A percentile compares a stretch with the other conserved stretches of the same genome.
phyloP scores from a whole-genome alignment of 2,888 invertebrate species.

The Drosophila melanosoma region DNA sequence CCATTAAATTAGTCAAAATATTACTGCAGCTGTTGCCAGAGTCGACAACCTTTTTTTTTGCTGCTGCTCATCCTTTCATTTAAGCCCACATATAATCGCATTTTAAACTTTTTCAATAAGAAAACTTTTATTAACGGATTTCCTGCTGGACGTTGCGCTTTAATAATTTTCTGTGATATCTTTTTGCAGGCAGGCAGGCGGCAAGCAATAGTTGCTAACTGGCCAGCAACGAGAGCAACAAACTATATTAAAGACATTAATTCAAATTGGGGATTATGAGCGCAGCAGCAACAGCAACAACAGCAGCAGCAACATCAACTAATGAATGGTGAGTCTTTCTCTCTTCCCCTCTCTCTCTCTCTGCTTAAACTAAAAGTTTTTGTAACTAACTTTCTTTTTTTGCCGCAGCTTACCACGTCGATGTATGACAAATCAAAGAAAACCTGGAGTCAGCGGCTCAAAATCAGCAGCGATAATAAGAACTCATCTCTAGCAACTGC shows the following conservation, averaged over 20 bases:
- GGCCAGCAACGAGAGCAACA: conserved; percentile 4
- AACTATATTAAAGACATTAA: conserved; percentile 71
- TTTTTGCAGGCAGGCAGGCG: conserved; percentile 32
- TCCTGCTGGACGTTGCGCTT: conserved; percentile 77
- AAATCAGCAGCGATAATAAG: conserved; percentile 85
- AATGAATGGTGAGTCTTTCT: conserved; percentile 56
- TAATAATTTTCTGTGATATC: conserved; percentile 70
- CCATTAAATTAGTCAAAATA: conserved; percentile 62
- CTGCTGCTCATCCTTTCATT: not conserved
- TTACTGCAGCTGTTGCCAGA: conserved; percentile 53
- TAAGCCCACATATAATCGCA: conserved; percentile 70
- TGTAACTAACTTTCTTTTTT: not conserved
- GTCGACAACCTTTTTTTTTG: not conserved
- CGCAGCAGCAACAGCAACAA: conserved; percentile 55
- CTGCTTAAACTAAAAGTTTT: conserved; percentile 18
- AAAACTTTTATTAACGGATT: conserved; percentile 79
- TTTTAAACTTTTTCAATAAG: conserved; percentile 79
- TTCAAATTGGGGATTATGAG: conserved; percentile 81
- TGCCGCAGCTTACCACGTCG: conserved; percentile 67
- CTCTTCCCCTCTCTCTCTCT: not conserved
- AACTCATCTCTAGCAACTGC: conserved; percentile 82
- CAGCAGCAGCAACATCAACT: conserved; percentile 39
- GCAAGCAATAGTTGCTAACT: conserved; percentile 59
- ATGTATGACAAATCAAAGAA: conserved; percentile 87
- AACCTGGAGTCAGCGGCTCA: conserved; percentile 90